Evolutionary conservation across 2,113 vertebrate species (phyloP).

Genomic region (Patagioenas fasciata): DNA sequence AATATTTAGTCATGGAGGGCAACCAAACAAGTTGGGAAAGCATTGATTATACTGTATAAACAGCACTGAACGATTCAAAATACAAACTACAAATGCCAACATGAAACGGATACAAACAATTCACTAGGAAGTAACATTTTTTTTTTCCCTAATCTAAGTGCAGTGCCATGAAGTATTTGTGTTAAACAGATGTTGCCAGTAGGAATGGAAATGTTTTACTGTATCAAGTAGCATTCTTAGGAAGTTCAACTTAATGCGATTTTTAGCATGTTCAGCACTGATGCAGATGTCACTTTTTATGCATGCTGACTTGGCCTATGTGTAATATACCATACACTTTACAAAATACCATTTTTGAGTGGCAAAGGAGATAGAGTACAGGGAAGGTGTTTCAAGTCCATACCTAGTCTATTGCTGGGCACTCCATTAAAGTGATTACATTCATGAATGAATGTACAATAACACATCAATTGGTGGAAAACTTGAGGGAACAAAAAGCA

Average conservation of each 20-base stretch:
- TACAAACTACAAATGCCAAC: conserved; percentile 67
- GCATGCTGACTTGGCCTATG: conserved; percentile 53
- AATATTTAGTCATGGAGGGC: conserved; percentile 70
- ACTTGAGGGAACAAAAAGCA: conserved; percentile 48
- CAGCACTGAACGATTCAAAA: conserved; percentile 71
- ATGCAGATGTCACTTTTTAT: conserved; percentile 20
- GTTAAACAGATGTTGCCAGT: conserved; percentile 38
- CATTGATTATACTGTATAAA: conserved; percentile 70
- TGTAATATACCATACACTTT: conserved; percentile 45
- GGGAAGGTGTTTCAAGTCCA: conserved; percentile 50
- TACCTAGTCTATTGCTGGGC: conserved; percentile 59
- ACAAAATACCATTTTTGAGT: conserved; percentile 44
- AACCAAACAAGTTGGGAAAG: conserved; percentile 69
- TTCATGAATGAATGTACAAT: conserved; percentile 44
- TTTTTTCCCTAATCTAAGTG: conserved; percentile 56
- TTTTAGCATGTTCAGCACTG: conserved; percentile 63
- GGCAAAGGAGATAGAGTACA: conserved; percentile 18
- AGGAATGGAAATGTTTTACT: conserved; percentile 59
- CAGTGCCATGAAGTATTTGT: conserved; percentile 43
- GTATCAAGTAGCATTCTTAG: conserved; percentile 22
- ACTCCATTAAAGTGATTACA: conserved; percentile 46
- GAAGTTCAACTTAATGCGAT: conserved; percentile 48
- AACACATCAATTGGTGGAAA: conserved; percentile 47
- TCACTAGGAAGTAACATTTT: conserved; percentile 69
- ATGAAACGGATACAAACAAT: conserved; percentile 71